A percentile compares a stretch with the other conserved stretches of the same genome.
phyloP scores from a whole-genome alignment of 2,888 invertebrate genomes.

The Anorthoa munda region DNA sequence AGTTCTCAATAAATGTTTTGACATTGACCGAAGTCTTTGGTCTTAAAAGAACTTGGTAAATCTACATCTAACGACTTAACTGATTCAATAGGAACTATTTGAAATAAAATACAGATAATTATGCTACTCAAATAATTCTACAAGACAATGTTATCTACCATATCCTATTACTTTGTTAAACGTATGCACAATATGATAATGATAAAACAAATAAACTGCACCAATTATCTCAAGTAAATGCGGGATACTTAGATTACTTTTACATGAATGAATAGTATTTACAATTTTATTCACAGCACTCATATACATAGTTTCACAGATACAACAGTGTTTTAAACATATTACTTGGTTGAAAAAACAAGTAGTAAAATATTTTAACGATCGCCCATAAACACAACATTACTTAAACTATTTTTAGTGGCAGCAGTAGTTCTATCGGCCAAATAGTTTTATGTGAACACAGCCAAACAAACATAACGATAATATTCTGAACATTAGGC shows the following conservation, averaged over 20 bases:
- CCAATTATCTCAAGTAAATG: not conserved
- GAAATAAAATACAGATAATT: not conserved
- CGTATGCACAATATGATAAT: not conserved
- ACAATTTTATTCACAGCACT: too few species aligned
- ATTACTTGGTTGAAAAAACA: not conserved
- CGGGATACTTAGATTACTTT: not conserved
- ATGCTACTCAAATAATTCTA: slow-evolving; percentile 7
- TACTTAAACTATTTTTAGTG: not conserved
- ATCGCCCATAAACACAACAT: not conserved
- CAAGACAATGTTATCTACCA: not conserved
- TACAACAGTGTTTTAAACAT: not conserved
- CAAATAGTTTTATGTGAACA: not conserved
- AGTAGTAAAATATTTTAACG: too few species aligned
- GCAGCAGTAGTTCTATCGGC: not conserved
- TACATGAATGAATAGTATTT: too few species aligned
- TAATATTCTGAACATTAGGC: slow-evolving; percentile 6
- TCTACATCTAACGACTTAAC: not conserved
- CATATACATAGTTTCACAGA: not conserved
- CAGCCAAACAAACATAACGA: not conserved
- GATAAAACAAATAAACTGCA: not conserved
- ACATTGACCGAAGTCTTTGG: too few species aligned
- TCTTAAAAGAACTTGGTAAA: too few species aligned
- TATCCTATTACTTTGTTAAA: not conserved
- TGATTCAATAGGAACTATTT: not conserved
- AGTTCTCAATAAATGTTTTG: too few species aligned